Conservation (phyloP, 2,888 invertebrate genomes). For the Drosophila falleni region DNA sequence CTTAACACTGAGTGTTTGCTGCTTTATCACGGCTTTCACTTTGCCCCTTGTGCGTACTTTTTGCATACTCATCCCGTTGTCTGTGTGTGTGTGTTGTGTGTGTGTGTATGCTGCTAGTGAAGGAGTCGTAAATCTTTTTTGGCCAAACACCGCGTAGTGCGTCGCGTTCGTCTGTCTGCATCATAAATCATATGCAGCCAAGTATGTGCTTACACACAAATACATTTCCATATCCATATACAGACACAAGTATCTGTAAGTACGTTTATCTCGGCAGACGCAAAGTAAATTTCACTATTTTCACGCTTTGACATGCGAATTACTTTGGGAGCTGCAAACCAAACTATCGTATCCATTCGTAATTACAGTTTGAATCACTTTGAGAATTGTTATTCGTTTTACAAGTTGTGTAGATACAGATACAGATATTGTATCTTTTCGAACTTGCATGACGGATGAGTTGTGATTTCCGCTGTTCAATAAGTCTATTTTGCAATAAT, state of each 20-base stretch:
- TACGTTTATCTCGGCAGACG: conserved; percentile 26
- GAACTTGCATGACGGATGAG: not conserved
- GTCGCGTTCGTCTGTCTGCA: conserved; percentile 58
- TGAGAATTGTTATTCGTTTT: not conserved
- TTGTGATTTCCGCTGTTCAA: conserved; percentile 1
- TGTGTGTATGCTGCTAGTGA: conserved; percentile 48
- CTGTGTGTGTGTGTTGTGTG: conserved; percentile 8
- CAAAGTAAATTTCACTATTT: conserved; percentile 52
- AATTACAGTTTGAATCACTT: conserved; percentile 40
- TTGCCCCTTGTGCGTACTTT: conserved; percentile 46
- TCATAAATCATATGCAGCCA: conserved; percentile 77
- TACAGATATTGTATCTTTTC: conserved; percentile 2
- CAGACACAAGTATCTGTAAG: conserved; percentile 40
- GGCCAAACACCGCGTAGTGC: conserved; percentile 47
- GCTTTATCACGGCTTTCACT: conserved; percentile 55
- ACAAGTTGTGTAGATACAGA: not conserved
- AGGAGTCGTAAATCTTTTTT: conserved; percentile 73
- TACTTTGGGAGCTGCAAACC: conserved; percentile 23
- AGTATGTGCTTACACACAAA: conserved; percentile 44
- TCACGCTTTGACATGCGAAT: conserved; percentile 58
- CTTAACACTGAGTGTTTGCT: conserved; percentile 53
- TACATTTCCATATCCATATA: conserved; percentile 3
- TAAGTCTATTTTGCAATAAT: not conserved
- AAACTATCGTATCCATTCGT: conserved; percentile 21
- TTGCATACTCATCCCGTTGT: conserved; percentile 59